Percentiles rank a stretch among this genome's conserved stretches.
These are phyloP conservation scores for Peromyscus californicus DNA, from an alignment of 2,113 vertebrate genomes.

Conservation along the genomic window DNA sequence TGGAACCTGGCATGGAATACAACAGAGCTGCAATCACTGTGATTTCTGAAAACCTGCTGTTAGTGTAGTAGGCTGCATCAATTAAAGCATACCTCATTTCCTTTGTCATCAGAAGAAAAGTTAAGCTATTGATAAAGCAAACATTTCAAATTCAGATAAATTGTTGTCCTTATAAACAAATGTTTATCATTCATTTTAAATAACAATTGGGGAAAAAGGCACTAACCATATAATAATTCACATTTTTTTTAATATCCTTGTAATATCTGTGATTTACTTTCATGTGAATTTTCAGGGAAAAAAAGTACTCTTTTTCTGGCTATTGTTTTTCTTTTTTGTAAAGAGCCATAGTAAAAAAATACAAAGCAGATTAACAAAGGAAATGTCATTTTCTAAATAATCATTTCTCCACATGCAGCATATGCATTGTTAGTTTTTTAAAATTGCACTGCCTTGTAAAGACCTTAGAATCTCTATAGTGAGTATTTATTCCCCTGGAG, in stretches of 20 bases:
- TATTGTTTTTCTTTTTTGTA: slow-evolving; percentile 70
- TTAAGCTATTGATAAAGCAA: slow-evolving; percentile 39
- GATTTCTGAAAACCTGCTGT: not conserved
- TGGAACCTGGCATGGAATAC: not conserved
- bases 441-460: slow-evolving; percentile 49
- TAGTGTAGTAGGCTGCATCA: not conserved
- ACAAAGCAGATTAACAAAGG: slow-evolving; percentile 42
- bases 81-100: not conserved
- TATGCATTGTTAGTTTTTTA: slow-evolving; percentile 32
- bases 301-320: not conserved
- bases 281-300: not conserved
- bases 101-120: not conserved
- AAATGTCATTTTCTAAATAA: slow-evolving; percentile 64
- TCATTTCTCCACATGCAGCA: slow-evolving; percentile 29
- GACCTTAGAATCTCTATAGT: slow-evolving; percentile 34
- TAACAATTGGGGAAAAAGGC: slow-evolving; percentile 27
- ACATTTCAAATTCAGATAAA: not conserved
- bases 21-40: not conserved
- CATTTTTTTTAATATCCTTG: slow-evolving; percentile 1
- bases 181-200: slow-evolving; percentile 12
- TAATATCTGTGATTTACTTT: slow-evolving; percentile 29
- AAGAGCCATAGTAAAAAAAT: not conserved
- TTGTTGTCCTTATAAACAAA: slow-evolving; percentile 32
- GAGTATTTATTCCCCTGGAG: slow-evolving; percentile 33
- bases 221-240: not conserved